phyloP scores from a whole-genome alignment of 2,888 invertebrate species.

The Embidobia sp. region DNA sequence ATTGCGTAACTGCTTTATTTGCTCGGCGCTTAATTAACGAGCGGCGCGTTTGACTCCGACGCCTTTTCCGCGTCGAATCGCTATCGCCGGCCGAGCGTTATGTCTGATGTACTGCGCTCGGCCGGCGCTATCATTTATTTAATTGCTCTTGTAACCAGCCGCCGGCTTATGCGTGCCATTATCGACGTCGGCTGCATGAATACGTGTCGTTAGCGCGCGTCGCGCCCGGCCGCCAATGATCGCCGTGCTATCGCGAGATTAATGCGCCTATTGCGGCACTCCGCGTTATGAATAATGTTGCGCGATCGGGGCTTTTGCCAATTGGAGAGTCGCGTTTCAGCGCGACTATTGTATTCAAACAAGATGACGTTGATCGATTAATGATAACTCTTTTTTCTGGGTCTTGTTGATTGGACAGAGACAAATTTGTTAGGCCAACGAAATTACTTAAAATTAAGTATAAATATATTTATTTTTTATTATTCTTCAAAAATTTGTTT shows the following conservation, averaged over 20 bases:
- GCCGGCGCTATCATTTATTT: slow-evolving; percentile 42
- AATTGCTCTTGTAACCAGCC: slow-evolving; percentile 46
- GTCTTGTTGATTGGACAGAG: too few relatives aligned
- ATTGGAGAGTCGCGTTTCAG: too few relatives aligned
- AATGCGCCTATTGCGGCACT: background rate
- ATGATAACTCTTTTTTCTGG: too few relatives aligned
- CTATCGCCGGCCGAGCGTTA: slow-evolving; percentile 47
- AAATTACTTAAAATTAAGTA: too few relatives aligned
- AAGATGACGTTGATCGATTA: too few relatives aligned
- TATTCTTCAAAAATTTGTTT: too few relatives aligned
- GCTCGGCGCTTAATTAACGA: slow-evolving; percentile 62
- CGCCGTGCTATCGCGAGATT: background rate
- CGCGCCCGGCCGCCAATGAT: background rate
- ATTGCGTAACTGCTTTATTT: slow-evolving; percentile 65
- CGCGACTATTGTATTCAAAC: too few relatives aligned
- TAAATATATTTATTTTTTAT: too few relatives aligned
- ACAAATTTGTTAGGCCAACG: too few relatives aligned
- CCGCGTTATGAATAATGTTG: too few relatives aligned
- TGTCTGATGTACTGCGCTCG: slow-evolving; percentile 43
- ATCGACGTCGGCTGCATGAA: slow-evolving; percentile 23
- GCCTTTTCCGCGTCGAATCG: slow-evolving; percentile 61
- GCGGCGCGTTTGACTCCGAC: slow-evolving; percentile 58
- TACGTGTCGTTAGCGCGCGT: slow-evolving; percentile 3
- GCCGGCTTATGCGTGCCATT: slow-evolving; percentile 16
- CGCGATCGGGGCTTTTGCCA: too few relatives aligned